A percentile compares a stretch with the other conserved stretches of the same genome.
These are phyloP conservation scores for Agrilus cyanescens DNA, from an alignment of 2,888 invertebrate species.

Conservation along the genomic window DNA sequence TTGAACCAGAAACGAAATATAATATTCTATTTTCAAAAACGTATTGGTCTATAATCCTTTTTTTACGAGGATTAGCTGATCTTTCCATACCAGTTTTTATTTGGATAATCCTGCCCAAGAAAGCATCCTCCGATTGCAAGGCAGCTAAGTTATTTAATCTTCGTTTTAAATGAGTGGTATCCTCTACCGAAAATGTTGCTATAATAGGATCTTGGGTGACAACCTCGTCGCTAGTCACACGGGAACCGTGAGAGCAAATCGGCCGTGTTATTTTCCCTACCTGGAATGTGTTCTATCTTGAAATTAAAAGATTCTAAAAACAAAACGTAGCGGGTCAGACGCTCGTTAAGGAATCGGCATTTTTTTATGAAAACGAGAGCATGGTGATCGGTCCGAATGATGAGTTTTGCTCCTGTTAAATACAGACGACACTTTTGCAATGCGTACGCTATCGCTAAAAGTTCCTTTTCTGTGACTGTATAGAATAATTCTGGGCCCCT, in stretches of 20 bases:
- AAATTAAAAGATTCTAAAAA: slow-evolving; percentile 16
- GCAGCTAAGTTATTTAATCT: not conserved
- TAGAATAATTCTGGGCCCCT: too few species aligned
- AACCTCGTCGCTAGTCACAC: not conserved
- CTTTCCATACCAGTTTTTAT: not conserved
- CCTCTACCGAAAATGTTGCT: not conserved
- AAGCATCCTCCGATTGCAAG: not conserved
- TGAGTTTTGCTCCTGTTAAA: slow-evolving; percentile 3
- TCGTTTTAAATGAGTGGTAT: not conserved
- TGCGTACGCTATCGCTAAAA: slow-evolving; percentile 17
- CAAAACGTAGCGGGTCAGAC: slow-evolving; percentile 16
- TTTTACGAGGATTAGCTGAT: not conserved
- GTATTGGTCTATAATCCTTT: too few species aligned
- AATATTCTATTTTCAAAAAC: too few species aligned
- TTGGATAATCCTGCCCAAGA: not conserved
- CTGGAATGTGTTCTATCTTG: slow-evolving; percentile 14
- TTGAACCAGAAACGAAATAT: too few species aligned
- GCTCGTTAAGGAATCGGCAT: slow-evolving; percentile 13
- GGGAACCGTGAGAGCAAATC: too few species aligned
- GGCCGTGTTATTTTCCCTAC: slow-evolving; percentile 16
- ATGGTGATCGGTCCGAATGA: slow-evolving; percentile 19
- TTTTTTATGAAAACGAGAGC: slow-evolving; percentile 15
- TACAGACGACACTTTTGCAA: slow-evolving; percentile 2
- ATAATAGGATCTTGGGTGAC: slow-evolving; percentile 1
- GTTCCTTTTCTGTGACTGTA: slow-evolving; percentile 21